These are phyloP conservation scores for Argopecten irradians DNA, from an alignment of 1,140 invertebrate species.

Conservation along the genomic window DNA sequence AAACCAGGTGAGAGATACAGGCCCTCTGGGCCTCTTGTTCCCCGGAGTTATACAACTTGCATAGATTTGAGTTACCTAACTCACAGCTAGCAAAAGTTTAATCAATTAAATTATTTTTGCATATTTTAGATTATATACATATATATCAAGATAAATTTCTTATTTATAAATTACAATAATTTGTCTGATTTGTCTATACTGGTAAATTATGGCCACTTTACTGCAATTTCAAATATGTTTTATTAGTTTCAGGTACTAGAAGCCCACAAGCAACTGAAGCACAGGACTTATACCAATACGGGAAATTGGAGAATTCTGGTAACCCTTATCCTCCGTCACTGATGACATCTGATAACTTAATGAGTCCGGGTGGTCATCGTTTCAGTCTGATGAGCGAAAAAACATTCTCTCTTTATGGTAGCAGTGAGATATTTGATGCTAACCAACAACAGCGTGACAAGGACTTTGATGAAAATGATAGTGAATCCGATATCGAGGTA, in stretches of 20 bases:
- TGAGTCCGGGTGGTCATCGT: conserved; percentile 35
- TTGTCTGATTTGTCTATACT: too few relatives aligned
- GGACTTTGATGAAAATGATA: conserved; percentile 52
- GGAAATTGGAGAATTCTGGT: neutral
- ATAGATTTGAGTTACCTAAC: too few relatives aligned
- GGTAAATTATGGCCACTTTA: too few relatives aligned
- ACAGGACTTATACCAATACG: neutral
- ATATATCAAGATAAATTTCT: too few relatives aligned
- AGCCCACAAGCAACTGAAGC: neutral
- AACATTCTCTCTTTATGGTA: conserved; percentile 62
- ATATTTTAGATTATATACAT: too few relatives aligned
- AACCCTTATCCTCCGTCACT: neutral
- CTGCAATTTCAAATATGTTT: neutral
- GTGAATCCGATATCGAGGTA: conserved; percentile 63
- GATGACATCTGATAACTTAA: neutral
- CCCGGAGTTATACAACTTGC: too few relatives aligned
- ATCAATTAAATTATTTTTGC: too few relatives aligned
- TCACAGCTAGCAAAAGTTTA: too few relatives aligned
- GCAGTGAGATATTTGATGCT: conserved; percentile 62
- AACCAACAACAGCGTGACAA: conserved; percentile 31
- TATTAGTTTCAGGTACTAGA: neutral
- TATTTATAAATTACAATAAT: too few relatives aligned
- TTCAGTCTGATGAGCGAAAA: conserved; percentile 60
- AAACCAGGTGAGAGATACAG: too few relatives aligned
- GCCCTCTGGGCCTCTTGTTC: too few relatives aligned